Percentiles rank a stretch among this genome's conserved stretches.
phyloP scores from a whole-genome alignment of 35 echinoderm and acorn worm species.

The Heliocidaris tuberculata region DNA sequence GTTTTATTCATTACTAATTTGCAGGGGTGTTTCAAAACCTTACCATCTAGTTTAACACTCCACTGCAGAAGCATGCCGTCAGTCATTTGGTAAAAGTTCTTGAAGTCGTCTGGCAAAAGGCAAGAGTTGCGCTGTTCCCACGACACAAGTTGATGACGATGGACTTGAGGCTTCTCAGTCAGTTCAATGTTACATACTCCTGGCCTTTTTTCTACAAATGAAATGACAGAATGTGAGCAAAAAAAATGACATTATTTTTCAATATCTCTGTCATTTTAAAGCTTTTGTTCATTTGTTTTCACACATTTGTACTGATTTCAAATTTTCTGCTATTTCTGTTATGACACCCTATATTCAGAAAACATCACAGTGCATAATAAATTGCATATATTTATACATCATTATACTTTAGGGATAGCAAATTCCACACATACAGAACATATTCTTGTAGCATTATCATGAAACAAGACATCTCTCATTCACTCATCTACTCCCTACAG shows the following conservation, averaged over 20 bases:
- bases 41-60: constrained; percentile 95
- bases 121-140: constrained; percentile 93
- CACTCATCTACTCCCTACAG: no score
- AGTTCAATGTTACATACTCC: constrained; percentile 75
- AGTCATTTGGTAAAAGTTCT: constrained; percentile 80
- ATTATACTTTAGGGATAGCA: no score
- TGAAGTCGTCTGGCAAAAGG: constrained; percentile 87
- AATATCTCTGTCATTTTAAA: not conserved
- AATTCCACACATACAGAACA: no score
- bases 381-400: not conserved
- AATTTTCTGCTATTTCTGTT: not conserved
- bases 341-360: not conserved
- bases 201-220: constrained; percentile 75
- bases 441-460: no score
- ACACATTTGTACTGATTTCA: not conserved
- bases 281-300: not conserved
- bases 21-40: no score
- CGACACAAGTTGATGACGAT: constrained; percentile 74
- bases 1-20: no score
- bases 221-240: not conserved
- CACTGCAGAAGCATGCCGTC: constrained; percentile 79
- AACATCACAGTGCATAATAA: not conserved
- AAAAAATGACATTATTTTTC: not conserved
- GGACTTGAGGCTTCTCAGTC: constrained; percentile 58
- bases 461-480: no score